Evolutionary conservation across 2,888 invertebrate genomes (phyloP).

Genomic region (Patella pellucida): DNA sequence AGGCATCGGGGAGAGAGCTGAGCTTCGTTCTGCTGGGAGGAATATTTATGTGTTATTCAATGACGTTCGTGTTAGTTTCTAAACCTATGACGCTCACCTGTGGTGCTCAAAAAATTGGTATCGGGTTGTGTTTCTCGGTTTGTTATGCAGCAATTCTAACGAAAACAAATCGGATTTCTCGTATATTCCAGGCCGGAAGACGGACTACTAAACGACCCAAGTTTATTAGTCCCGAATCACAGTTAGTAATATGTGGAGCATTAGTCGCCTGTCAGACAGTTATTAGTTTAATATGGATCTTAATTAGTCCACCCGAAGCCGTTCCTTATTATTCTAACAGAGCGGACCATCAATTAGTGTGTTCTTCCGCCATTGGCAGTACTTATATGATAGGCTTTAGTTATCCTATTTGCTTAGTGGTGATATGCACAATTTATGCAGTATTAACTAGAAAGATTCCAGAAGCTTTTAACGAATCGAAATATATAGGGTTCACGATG

Average conservation of each 20-base stretch:
- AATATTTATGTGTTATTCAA: conserved; percentile 67
- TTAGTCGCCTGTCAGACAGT: conserved; percentile 73
- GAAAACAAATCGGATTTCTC: conserved; percentile 71
- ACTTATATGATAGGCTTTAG: conserved; percentile 76
- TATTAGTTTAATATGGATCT: conserved; percentile 92
- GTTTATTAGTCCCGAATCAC: conserved; percentile 72
- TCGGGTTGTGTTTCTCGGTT: conserved; percentile 71
- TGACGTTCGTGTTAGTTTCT: conserved; percentile 70
- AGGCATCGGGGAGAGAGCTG: conserved; percentile 72
- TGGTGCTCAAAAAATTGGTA: conserved; percentile 69
- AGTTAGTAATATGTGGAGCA: conserved; percentile 70
- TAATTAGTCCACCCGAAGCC: conserved; percentile 89
- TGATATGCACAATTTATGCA: conserved; percentile 76
- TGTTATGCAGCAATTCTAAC: conserved; percentile 72
- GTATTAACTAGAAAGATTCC: conserved; percentile 72
- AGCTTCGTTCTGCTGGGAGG: conserved; percentile 71
- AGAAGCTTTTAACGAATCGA: conserved; percentile 73
- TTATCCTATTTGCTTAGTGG: conserved; percentile 90
- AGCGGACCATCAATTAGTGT: conserved; percentile 92
- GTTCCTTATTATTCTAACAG: conserved; percentile 91
- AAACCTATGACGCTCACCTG: conserved; percentile 69
- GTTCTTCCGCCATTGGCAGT: conserved; percentile 77
- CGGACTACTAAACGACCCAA: conserved; percentile 70
- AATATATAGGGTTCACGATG: conserved; percentile 79
- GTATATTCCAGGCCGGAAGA: conserved; percentile 71